phyloP scores from a whole-genome alignment of 2,888 invertebrate species.

The Stenichneumon culpator region DNA sequence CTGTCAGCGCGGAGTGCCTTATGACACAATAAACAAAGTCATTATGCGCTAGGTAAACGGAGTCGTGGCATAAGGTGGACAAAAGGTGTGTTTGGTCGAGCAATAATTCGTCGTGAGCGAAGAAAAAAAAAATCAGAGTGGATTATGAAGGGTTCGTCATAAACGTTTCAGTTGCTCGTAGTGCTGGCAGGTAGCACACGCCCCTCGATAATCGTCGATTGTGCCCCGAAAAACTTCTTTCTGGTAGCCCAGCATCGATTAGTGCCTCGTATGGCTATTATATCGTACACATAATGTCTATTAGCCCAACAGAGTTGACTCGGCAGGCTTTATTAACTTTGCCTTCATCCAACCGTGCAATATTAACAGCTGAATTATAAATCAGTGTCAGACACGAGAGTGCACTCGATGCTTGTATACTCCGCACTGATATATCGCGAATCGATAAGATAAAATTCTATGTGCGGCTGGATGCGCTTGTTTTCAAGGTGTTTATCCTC shows the following conservation, averaged over 20 bases:
- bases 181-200: constrained; percentile 66
- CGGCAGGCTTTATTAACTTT: constrained; percentile 4
- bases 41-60: constrained; percentile 74
- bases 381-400: constrained; percentile 33
- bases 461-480: not conserved
- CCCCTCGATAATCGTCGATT: constrained; percentile 57
- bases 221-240: constrained; percentile 45
- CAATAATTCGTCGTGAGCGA: constrained; percentile 74
- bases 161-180: constrained; percentile 66
- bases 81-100: constrained; percentile 69
- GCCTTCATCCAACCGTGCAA: constrained; percentile 9
- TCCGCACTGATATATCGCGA: constrained; percentile 26
- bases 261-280: constrained; percentile 35
- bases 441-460: constrained; percentile 31
- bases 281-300: not conserved
- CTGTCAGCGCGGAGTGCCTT: constrained; percentile 68
- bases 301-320: constrained; percentile 36
- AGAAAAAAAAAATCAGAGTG: constrained; percentile 69
- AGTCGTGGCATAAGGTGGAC: constrained; percentile 69
- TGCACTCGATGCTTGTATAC: constrained; percentile 34
- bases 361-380: constrained; percentile 39
- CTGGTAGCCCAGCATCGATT: constrained; percentile 5
- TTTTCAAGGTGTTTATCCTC: constrained; percentile 29
- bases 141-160: constrained; percentile 76
- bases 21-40: constrained; percentile 82